Evolutionary conservation across 2,888 invertebrate genomes (phyloP).

Genomic region (Euzetes globulus): DNA sequence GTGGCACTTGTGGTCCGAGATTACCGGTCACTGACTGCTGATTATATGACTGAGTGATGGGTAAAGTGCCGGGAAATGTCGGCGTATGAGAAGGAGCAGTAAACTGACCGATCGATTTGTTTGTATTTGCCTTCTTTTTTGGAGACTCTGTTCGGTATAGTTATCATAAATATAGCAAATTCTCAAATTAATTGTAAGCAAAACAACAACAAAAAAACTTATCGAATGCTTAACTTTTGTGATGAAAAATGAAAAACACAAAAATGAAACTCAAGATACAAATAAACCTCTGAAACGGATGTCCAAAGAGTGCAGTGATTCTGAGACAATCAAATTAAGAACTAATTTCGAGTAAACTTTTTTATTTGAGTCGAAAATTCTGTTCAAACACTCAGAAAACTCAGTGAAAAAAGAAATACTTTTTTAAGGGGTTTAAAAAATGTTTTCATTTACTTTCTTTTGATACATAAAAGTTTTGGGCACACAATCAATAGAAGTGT

Average conservation of each 20-base stretch:
- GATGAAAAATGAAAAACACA: not conserved
- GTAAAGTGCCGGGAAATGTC: conserved; percentile 28
- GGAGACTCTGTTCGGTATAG: conserved; percentile 20
- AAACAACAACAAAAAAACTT: not conserved
- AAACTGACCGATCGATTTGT: conserved; percentile 10
- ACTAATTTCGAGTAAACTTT: not conserved
- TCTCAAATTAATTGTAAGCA: not conserved
- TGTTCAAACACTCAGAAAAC: not conserved
- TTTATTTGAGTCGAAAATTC: conserved; percentile 1
- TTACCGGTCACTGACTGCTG: conserved; percentile 21
- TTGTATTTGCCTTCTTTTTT: conserved; percentile 23
- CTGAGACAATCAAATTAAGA: not conserved
- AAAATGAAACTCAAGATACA: not conserved
- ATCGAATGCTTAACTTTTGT: not conserved
- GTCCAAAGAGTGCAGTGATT: conserved; percentile 21
- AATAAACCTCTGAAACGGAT: not conserved
- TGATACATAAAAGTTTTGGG: conserved; percentile 8
- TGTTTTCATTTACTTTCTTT: not conserved
- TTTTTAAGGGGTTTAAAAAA: not conserved
- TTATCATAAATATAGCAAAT: not conserved
- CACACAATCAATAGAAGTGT: not conserved
- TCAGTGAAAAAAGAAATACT: not conserved
- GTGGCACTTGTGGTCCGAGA: not conserved
- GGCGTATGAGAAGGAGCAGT: conserved; percentile 26
- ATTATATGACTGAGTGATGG: conserved; percentile 25